phyloP scores from a whole-genome alignment of 2,888 invertebrate genomes.

The Trichopoda pennipes region DNA sequence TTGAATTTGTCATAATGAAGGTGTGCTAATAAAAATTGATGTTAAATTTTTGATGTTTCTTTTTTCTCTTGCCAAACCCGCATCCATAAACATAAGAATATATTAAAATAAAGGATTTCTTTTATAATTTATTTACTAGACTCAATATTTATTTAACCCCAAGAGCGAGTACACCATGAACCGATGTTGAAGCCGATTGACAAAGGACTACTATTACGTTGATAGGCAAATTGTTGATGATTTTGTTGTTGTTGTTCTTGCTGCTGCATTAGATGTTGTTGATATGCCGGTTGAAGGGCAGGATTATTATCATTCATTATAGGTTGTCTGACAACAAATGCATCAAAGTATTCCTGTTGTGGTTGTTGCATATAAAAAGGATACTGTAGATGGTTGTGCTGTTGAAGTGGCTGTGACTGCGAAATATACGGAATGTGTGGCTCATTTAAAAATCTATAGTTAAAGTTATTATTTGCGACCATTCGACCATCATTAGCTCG shows the following conservation, averaged over 20 bases:
- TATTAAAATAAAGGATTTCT: no score
- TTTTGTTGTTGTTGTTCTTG: slow-evolving; percentile 48
- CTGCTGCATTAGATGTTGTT: slow-evolving; percentile 25
- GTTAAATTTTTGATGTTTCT: no score
- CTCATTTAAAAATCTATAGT: slow-evolving; percentile 60
- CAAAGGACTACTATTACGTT: slow-evolving; percentile 62
- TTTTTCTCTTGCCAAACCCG: no score
- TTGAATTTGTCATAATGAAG: no score
- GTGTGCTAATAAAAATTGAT: no score
- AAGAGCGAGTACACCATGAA: slow-evolving; percentile 74
- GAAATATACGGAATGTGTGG: slow-evolving; percentile 15
- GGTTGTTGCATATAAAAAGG: slow-evolving; percentile 41
- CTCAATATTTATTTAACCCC: slow-evolving; percentile 71
- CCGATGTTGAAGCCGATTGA: slow-evolving; percentile 71
- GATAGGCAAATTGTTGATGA: slow-evolving; percentile 53
- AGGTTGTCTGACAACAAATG: slow-evolving; percentile 46
- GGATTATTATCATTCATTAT: slow-evolving; percentile 33
- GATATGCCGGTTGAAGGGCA: slow-evolving; percentile 57
- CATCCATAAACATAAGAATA: no score
- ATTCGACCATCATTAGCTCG: background rate
- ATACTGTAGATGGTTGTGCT: slow-evolving; percentile 24
- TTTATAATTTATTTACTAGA: no score
- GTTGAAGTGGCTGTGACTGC: slow-evolving; percentile 23
- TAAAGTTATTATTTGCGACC: slow-evolving; percentile 48
- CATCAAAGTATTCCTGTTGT: slow-evolving; percentile 49